Evolutionary conservation across 2,888 invertebrate species (phyloP), one percentile per base, ranked within the genome.

Genomic region (Periphyllus acericola): DNA sequence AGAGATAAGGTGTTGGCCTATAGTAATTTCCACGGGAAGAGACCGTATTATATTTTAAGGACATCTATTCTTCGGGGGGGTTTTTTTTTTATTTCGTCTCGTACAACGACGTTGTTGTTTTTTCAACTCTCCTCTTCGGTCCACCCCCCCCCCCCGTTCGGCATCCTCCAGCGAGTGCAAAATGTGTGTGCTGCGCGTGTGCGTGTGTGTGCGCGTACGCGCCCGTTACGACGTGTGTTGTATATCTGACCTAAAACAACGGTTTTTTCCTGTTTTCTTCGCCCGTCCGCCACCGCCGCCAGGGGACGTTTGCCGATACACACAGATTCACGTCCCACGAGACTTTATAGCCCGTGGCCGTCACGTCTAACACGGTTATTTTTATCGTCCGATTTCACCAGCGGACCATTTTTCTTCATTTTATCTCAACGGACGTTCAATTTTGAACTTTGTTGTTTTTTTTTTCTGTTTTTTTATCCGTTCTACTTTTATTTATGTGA

Each of bases 371-470:
- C 87, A 81, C 87, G 87, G 87, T 87, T 87, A 81, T 81, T 87
- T 87, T 87, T 87, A 87, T 87, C 87, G 87, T 87, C 87, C 87
- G 87, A 87, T 87, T 87, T 87, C 81, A 87, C 87, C 81, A 87
- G 87, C 87, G 87, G 87, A 87, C 87, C 87, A 87, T 87, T 87
- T 87, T 87, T 87, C 87, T 87, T 87, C 87, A 87, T 87, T 87
- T 87, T 87, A 87, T 87, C 87, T 87, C 87, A 87, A 81, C 87
- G 87, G 87, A 87, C 87, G 87, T 87, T 87, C 87, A 87, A 87
- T 87, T 87, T 87, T 87, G 87, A 87, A 87, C 87, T 87, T 87
- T 87, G 78, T 55, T 55, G 8, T 83, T 68, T 80, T 36, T 79
- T 72, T 76, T 55, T 52, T 68, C 68, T 34, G 52, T 84, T 75